Conservation (phyloP, 2,113 vertebrate species). For the Zosterops japonicus region DNA sequence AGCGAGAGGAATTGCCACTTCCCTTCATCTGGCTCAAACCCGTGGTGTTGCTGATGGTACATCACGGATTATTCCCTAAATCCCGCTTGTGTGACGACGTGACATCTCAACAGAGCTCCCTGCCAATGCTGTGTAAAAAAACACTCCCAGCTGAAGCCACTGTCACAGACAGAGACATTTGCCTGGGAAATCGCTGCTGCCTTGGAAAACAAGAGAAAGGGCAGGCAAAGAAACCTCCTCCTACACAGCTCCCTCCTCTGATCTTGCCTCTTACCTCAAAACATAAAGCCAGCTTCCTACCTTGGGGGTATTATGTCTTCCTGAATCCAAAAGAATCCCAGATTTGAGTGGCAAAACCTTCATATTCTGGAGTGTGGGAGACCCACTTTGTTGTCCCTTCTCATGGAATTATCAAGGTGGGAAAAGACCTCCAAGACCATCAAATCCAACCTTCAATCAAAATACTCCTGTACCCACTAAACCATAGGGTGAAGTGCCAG, state of each 20-base stretch:
- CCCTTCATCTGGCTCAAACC: constrained; percentile 33
- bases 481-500: no score
- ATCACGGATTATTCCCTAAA: constrained; percentile 43
- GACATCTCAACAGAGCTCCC: constrained; percentile 51
- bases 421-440: background rate
- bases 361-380: accelerated
- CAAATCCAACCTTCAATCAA: background rate
- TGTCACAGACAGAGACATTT: background rate
- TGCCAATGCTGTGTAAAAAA: constrained; percentile 44
- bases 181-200: background rate
- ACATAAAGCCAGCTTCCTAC: background rate
- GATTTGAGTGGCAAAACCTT: background rate
- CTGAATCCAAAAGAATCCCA: background rate
- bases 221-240: background rate
- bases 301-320: background rate
- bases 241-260: background rate
- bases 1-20: constrained; percentile 4
- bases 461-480: background rate
- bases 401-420: background rate
- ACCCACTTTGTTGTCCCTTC: background rate
- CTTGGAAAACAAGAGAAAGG: constrained; percentile 17
- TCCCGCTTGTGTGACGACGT: constrained; percentile 6
- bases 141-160: constrained; percentile 2
- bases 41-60: constrained; percentile 30
- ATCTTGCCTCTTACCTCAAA: background rate